Percentiles rank a stretch among this genome's conserved stretches.
Conservation (phyloP, 2,797 vertebrate species). For the Epinephelus malabaricus region DNA sequence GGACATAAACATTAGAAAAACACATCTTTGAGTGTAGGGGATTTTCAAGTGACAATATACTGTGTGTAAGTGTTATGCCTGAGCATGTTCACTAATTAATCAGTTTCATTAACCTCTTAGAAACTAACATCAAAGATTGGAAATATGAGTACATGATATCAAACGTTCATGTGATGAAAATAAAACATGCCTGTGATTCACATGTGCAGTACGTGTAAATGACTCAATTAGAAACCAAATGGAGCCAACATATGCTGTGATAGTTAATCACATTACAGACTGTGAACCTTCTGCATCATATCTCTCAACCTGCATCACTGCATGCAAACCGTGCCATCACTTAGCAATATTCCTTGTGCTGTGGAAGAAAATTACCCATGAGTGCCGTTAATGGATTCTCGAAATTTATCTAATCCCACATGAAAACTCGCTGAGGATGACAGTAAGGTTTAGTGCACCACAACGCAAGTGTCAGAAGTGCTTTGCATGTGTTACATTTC, state of each 20-base stretch:
- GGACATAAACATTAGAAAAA: too few species aligned
- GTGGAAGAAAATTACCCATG: conserved; percentile 42
- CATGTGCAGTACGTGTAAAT: conserved; percentile 2
- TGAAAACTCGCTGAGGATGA: conserved; percentile 29
- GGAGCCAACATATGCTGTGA: conserved; percentile 46
- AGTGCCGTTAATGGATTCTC: conserved; percentile 48
- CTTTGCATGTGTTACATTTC: conserved; percentile 13
- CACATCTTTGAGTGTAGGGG: too few species aligned
- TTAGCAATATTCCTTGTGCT: conserved; percentile 8
- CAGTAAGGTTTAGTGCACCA: not conserved
- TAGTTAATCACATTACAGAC: conserved; percentile 49
- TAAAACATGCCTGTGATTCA: not conserved
- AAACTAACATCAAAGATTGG: not conserved
- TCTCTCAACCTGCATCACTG: conserved; percentile 28
- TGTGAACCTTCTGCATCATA: conserved; percentile 22
- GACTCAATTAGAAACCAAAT: conserved; percentile 18
- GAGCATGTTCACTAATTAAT: not conserved
- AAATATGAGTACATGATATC: not conserved
- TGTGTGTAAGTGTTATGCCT: not conserved
- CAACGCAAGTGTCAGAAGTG: conserved; percentile 7
- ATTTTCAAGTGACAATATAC: not conserved
- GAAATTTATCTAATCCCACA: conserved; percentile 45
- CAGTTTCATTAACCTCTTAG: conserved; percentile 1
- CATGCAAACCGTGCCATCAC: conserved; percentile 13
- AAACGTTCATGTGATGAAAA: not conserved